phyloP scores from a whole-genome alignment of 2,888 invertebrate species.

The Hymenopus coronatus region DNA sequence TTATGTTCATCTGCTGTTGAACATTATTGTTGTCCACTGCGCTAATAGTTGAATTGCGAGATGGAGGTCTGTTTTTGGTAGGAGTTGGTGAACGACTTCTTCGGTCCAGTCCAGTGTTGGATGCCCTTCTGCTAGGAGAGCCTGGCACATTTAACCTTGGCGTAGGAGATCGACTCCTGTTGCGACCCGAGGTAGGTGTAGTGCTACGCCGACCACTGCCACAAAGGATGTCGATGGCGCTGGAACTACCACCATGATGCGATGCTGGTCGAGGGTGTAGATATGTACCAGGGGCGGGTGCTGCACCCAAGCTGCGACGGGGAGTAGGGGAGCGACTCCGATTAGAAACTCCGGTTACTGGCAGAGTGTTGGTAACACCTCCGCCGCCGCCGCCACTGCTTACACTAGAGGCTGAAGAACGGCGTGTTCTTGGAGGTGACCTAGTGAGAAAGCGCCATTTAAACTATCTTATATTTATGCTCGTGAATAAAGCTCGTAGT shows the following conservation, averaged over 20 bases:
- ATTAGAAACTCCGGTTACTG: conserved; percentile 38
- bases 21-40: conserved; percentile 32
- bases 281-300: conserved; percentile 48
- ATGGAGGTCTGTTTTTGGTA: conserved; percentile 53
- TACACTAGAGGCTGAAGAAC: conserved; percentile 52
- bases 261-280: conserved; percentile 1
- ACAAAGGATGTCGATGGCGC: neutral
- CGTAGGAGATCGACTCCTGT: conserved; percentile 3
- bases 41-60: conserved; percentile 46
- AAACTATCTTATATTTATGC: no score
- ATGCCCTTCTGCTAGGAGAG: neutral
- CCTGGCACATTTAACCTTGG: neutral
- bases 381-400: conserved; percentile 45
- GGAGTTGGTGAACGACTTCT: conserved; percentile 46
- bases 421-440: conserved; percentile 52
- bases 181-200: neutral
- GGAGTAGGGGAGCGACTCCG: conserved; percentile 36
- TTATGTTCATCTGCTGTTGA: neutral
- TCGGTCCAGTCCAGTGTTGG: neutral
- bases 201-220: neutral
- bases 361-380: conserved; percentile 37
- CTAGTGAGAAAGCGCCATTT: conserved; percentile 37
- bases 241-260: neutral
- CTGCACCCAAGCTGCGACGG: conserved; percentile 46
- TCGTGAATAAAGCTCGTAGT: no score